A percentile compares a stretch with the other conserved stretches of the same genome.
Evolutionary conservation across 2,888 invertebrate species (phyloP).

Genomic region (Bruchidius siliquastri): DNA sequence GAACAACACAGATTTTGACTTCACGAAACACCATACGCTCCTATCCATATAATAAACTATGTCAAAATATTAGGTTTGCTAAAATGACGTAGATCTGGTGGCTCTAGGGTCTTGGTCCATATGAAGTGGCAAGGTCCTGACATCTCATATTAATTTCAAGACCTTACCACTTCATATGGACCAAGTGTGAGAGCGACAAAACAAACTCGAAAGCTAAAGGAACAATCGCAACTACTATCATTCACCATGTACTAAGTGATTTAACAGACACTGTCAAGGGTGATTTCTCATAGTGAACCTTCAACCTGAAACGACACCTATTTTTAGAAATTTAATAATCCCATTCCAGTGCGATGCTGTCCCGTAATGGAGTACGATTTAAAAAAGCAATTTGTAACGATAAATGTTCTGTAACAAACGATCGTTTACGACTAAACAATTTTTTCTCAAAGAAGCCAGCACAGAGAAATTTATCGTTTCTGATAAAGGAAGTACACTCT

Average conservation of each 20-base stretch:
- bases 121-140: too few species aligned
- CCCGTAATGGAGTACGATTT: neutral
- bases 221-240: neutral
- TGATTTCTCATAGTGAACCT: conserved; percentile 3
- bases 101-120: too few species aligned
- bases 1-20: too few species aligned
- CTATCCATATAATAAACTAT: too few species aligned
- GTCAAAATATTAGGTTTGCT: too few species aligned
- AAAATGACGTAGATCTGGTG: too few species aligned
- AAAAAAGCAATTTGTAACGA: neutral
- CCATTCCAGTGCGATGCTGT: neutral
- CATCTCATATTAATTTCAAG: too few species aligned
- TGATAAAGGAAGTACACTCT: neutral
- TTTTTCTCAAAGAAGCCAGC: neutral
- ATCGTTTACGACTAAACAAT: neutral
- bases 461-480: neutral
- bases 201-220: neutral
- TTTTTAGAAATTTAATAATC: neutral
- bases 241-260: neutral
- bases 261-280: neutral
- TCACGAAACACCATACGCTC: too few species aligned
- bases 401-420: neutral
- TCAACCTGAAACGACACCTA: neutral
- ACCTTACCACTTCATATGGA: too few species aligned
- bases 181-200: too few species aligned